phyloP scores from a whole-genome alignment of 2,888 invertebrate genomes.

The Cryptophagus acutangulus region DNA sequence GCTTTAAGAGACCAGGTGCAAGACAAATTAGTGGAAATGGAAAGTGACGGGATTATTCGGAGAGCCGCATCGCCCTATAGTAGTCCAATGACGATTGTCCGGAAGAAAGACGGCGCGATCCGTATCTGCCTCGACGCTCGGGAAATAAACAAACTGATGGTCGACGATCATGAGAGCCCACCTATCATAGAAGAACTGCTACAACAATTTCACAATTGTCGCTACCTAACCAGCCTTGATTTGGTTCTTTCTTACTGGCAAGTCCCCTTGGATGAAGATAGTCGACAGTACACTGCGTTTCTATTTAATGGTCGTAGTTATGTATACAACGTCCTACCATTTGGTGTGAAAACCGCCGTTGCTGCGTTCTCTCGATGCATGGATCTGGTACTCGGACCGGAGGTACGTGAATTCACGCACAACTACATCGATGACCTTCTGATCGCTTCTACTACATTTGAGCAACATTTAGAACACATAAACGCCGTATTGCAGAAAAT shows the following conservation, averaged over 20 bases:
- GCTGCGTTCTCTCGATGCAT: constrained; percentile 8
- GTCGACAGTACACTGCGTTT: constrained; percentile 11
- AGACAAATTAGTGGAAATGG: constrained; percentile 30
- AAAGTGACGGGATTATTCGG: constrained; percentile 32
- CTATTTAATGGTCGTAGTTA: constrained; percentile 9
- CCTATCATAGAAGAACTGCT: constrained; percentile 22
- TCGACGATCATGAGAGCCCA: constrained; percentile 31
- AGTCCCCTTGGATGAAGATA: constrained; percentile 11
- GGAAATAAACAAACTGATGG: constrained; percentile 31
- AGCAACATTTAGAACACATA: constrained; percentile 24
- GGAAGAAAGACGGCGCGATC: constrained; percentile 33
- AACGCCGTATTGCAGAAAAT: constrained; percentile 19
- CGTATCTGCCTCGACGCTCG: constrained; percentile 36
- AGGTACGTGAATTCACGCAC: constrained; percentile 19
- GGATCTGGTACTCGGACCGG: constrained; percentile 9
- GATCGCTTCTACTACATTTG: constrained; percentile 23
- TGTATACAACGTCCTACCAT: constrained; percentile 11
- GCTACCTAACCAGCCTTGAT: constrained; percentile 14
- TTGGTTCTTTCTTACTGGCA: constrained; percentile 12
- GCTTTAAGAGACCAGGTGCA: constrained; percentile 27
- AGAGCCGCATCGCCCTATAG: constrained; percentile 30
- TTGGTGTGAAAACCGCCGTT: constrained; percentile 13
- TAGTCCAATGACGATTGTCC: constrained; percentile 32
- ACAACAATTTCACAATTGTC: too few species aligned
- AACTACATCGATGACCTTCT: constrained; percentile 34